phyloP scores from a whole-genome alignment of 2,113 vertebrate species.

The Calypte anna region DNA sequence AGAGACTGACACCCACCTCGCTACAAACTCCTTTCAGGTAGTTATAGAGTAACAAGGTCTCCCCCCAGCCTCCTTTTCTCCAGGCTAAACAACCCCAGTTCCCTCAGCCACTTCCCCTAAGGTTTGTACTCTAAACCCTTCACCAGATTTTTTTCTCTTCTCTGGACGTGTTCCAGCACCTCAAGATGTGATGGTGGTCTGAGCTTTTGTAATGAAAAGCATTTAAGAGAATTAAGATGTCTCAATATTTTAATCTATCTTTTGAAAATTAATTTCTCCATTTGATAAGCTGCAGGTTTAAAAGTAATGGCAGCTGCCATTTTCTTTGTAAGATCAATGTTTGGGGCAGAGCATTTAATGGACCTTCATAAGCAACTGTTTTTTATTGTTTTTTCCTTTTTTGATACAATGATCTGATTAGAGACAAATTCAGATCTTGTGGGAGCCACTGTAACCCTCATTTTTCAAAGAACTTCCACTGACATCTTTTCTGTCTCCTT shows the following conservation, averaged over 20 bases:
- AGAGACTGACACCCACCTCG: no score
- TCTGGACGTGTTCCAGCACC: no score
- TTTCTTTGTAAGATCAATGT: neutral
- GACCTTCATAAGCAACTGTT: neutral
- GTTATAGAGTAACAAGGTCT: no score
- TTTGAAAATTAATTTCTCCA: neutral
- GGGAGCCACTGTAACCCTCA: neutral
- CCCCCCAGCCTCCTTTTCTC: no score
- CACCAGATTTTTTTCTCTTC: no score
- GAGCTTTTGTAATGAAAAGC: neutral
- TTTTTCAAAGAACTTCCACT: neutral
- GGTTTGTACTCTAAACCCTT: no score
- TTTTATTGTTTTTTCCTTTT: neutral
- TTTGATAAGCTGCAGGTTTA: neutral
- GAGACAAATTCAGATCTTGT: neutral
- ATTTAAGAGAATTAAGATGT: neutral
- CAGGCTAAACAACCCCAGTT: no score
- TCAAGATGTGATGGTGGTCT: neutral
- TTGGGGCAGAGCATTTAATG: neutral
- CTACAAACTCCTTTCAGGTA: no score
- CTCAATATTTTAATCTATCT: neutral
- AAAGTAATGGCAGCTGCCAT: neutral
- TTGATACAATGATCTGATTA: neutral
- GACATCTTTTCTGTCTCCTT: neutral
- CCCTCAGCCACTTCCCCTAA: no score